A percentile compares a stretch with the other conserved stretches of the same genome.
These are phyloP conservation scores for Turnix velox DNA, from an alignment of 2,113 vertebrate species.

Conservation along the genomic window DNA sequence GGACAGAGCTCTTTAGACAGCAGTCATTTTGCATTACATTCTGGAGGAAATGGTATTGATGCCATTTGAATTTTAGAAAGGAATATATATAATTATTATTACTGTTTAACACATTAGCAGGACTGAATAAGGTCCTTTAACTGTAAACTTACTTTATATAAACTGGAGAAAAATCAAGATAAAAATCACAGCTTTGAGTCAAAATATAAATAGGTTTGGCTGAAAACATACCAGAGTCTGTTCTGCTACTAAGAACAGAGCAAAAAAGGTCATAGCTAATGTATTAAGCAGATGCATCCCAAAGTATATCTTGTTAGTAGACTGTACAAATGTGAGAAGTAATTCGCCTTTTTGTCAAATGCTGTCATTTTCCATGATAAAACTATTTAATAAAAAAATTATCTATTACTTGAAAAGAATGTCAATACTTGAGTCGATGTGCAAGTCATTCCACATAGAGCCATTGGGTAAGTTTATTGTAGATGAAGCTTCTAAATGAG, in stretches of 20 bases:
- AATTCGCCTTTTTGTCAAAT: neutral
- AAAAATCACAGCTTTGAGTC: conserved; percentile 53
- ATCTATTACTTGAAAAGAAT: neutral
- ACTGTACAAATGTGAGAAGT: neutral
- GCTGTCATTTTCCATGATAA: neutral
- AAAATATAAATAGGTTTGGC: conserved; percentile 41
- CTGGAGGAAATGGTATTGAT: neutral
- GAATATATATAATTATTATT: neutral
- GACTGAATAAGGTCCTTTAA: neutral
- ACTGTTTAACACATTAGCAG: neutral
- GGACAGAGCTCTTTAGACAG: neutral
- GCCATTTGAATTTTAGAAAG: neutral
- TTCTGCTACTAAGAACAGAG: conserved; percentile 35
- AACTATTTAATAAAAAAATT: neutral
- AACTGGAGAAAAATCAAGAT: neutral
- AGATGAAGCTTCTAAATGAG: neutral
- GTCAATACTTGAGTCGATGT: neutral
- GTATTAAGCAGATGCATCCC: conserved; percentile 41
- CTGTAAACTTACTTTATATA: neutral
- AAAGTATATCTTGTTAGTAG: conserved; percentile 7
- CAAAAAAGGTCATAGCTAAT: conserved; percentile 49
- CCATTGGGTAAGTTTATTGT: neutral
- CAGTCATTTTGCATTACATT: neutral
- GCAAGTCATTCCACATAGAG: neutral
- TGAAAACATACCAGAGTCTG: conserved; percentile 32